Base-by-base conservation (phyloP, 2,113 vertebrate genomes). In the Stigmatopora argus region DNA sequence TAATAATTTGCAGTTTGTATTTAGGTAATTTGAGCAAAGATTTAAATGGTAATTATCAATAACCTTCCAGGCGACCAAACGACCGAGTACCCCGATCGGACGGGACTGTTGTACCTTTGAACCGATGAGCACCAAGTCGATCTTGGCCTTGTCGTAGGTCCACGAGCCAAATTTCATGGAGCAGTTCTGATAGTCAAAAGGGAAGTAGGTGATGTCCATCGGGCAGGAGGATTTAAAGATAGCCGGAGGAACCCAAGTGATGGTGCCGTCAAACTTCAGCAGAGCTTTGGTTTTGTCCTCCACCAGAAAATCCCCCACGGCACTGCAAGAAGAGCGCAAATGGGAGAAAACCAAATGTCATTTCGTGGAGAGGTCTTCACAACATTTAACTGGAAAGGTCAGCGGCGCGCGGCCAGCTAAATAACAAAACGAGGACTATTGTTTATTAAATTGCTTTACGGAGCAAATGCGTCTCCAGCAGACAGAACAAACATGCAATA, bases 141-240 rank as follows among this genome's bases (percentile, higher is more conserved):
- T 97, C 90, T 98, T 92, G 69, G 96, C 96, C 81, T 97, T 98
- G 87, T 97, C 96, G 1, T 97, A 96, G 2, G 94, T 94, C 96
- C 95, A 98, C 7, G 95, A 97, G 19, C 95, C 96, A 82, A 98
- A 97, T 82, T 98, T 98, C 88, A 98, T 89, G 17, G 95, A 95
- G 85, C 96, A 98, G 71, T 98, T 98, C 82, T 97, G 95, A 83
- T 98, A 94, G 81, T 98, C 96, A 72, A 98, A 98, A 1, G 96
- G 96, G 76, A 96, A 98, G 83, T 96, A 97, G 3, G 96, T 98
- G 86, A 98, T 96, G 82, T 97, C 95, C 95, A 97, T 98, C 13
- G 94, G 95, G 74, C 96, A 98, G 46, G 96, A 97, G 45, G 95
- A 97, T 87, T 98, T 98, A 74, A 97, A 97, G 77, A 97, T 94